Percentiles rank a stretch among this genome's conserved stretches.
These are phyloP conservation scores for Anagyrus pseudococci DNA, from an alignment of 2,888 invertebrate species.

Conservation along the genomic window DNA sequence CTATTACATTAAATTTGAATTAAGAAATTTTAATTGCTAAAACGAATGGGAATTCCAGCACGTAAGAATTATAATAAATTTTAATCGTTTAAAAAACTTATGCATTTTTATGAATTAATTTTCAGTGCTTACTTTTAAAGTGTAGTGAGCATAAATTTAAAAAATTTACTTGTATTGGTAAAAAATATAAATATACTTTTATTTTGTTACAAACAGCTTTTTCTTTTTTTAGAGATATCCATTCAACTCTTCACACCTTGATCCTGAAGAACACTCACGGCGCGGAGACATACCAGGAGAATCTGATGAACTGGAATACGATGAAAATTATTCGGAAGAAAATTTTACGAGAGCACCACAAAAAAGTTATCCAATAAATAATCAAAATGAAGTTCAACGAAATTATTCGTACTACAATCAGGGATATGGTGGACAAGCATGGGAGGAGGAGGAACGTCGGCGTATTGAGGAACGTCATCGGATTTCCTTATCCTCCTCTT, in stretches of 20 bases:
- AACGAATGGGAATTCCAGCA: too few species aligned
- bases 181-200: too few species aligned
- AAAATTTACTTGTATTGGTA: too few species aligned
- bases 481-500: neutral
- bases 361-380: neutral
- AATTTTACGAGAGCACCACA: neutral
- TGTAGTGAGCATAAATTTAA: too few species aligned
- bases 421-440: conserved; percentile 18
- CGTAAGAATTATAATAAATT: too few species aligned
- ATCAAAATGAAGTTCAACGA: conserved; percentile 14
- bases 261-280: conserved; percentile 1
- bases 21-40: too few species aligned
- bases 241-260: neutral
- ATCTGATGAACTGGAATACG: conserved; percentile 6
- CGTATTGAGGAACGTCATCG: conserved; percentile 6
- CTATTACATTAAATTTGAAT: too few species aligned
- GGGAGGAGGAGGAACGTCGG: conserved; percentile 12
- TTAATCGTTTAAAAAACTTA: too few species aligned
- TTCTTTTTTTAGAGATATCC: conserved; percentile 6
- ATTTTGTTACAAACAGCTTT: too few species aligned
- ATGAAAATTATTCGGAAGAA: conserved; percentile 20
- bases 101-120: too few species aligned
- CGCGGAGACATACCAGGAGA: conserved; percentile 29
- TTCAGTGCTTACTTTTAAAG: too few species aligned
- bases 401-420: neutral